Evolutionary conservation across 1,140 invertebrate species (phyloP).

Genomic region (Microvelia longipes): DNA sequence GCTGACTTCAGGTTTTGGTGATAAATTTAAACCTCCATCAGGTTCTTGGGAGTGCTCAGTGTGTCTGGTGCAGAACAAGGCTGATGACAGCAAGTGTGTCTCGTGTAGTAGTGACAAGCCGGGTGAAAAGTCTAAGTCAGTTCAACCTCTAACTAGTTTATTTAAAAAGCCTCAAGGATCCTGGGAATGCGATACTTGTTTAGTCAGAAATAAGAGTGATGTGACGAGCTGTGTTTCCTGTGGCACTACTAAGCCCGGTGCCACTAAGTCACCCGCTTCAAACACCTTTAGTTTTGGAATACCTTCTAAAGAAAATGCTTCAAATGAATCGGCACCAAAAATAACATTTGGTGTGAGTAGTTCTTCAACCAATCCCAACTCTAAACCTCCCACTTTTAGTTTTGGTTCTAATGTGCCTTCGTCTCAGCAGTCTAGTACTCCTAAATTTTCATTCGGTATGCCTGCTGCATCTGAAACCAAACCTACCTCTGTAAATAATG

Average conservation of each 20-base stretch:
- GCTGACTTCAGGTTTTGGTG: neutral
- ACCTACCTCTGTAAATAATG: too few species aligned
- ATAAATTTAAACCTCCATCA: constrained; percentile 31
- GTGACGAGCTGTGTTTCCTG: constrained; percentile 32
- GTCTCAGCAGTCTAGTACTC: neutral
- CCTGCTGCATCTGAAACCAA: neutral
- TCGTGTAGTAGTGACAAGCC: neutral
- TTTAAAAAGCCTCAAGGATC: constrained; percentile 34
- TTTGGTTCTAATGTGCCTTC: neutral
- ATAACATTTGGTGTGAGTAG: constrained; percentile 11
- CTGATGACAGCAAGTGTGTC: constrained; percentile 33
- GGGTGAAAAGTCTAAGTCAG: too few species aligned
- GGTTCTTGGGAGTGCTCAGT: constrained; percentile 41
- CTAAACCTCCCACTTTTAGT: neutral
- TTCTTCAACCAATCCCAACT: too few species aligned
- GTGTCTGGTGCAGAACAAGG: constrained; percentile 42
- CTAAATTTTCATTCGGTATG: neutral
- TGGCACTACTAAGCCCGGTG: constrained; percentile 1
- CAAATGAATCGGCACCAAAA: neutral
- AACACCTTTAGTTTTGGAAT: neutral
- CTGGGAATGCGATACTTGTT: constrained; percentile 44
- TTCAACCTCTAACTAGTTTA: neutral
- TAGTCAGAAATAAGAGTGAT: constrained; percentile 38
- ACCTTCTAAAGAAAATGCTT: neutral
- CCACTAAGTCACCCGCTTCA: neutral